Evolutionary conservation across 2,888 invertebrate genomes (phyloP).

Genomic region (Dryadula phaetusa): DNA sequence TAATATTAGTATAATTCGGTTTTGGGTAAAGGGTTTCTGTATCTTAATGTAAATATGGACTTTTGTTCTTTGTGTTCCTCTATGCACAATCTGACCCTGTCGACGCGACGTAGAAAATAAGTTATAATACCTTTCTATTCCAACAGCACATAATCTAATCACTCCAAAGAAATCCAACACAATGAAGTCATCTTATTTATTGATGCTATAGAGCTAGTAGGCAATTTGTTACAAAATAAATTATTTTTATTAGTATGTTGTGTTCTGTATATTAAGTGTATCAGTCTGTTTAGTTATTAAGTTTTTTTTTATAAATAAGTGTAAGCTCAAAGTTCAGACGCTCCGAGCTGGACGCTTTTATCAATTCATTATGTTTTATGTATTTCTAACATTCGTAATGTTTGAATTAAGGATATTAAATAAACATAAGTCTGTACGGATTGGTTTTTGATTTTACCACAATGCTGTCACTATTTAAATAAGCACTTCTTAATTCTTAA

Average conservation of each 20-base stretch:
- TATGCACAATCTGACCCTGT: conserved; percentile 8
- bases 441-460: conserved; percentile 48
- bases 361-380: conserved; percentile 67
- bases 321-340: conserved; percentile 68
- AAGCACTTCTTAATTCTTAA: background rate
- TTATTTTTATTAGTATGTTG: conserved; percentile 74
- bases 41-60: conserved; percentile 45
- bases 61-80: conserved; percentile 23
- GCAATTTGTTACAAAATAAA: conserved; percentile 75
- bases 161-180: conserved; percentile 70
- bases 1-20: conserved; percentile 33
- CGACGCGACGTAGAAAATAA: conserved; percentile 23
- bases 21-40: conserved; percentile 50
- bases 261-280: conserved; percentile 80
- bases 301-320: conserved; percentile 66
- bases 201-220: conserved; percentile 75
- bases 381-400: conserved; percentile 60
- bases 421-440: conserved; percentile 68
- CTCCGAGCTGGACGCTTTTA: conserved; percentile 55
- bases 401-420: conserved; percentile 76
- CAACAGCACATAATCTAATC: conserved; percentile 38
- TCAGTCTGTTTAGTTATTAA: conserved; percentile 64
- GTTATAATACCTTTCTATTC: conserved; percentile 23
- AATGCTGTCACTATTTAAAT: background rate
- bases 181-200: conserved; percentile 80